These are phyloP conservation scores for Antedon mediterranea DNA, from an alignment of 53 echinoderm and acorn worm species.

Conservation along the genomic window DNA sequence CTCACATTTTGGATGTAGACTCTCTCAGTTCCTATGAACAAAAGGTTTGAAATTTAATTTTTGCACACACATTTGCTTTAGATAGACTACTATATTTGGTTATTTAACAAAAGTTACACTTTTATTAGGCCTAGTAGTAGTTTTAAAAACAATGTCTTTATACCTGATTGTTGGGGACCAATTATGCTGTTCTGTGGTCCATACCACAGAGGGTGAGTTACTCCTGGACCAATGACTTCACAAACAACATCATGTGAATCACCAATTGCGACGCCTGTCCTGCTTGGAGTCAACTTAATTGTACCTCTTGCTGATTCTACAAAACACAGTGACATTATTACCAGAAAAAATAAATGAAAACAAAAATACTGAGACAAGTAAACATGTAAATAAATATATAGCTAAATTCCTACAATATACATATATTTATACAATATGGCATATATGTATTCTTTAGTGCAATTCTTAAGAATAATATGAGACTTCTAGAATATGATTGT, in stretches of 20 bases:
- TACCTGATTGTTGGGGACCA: neutral
- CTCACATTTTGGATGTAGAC: conserved; percentile 38
- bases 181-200: neutral
- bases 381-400: neutral
- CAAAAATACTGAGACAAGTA: neutral
- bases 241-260: neutral
- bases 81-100: too few species aligned
- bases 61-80: too few species aligned
- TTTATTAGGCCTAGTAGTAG: too few species aligned
- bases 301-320: neutral
- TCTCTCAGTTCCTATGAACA: neutral
- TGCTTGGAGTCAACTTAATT: neutral
- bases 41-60: too few species aligned
- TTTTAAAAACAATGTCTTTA: too few species aligned
- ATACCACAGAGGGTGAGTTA: neutral
- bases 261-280: neutral
- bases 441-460: too few species aligned
- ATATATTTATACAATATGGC: too few species aligned
- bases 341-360: neutral
- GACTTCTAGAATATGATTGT: too few species aligned
- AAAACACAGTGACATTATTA: too few species aligned
- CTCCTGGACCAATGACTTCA: neutral
- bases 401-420: too few species aligned
- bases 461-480: too few species aligned
- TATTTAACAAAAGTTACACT: too few species aligned